These are phyloP conservation scores for Cyphomyrmex costatus DNA, from an alignment of 1,140 invertebrate genomes.

Conservation along the genomic window DNA sequence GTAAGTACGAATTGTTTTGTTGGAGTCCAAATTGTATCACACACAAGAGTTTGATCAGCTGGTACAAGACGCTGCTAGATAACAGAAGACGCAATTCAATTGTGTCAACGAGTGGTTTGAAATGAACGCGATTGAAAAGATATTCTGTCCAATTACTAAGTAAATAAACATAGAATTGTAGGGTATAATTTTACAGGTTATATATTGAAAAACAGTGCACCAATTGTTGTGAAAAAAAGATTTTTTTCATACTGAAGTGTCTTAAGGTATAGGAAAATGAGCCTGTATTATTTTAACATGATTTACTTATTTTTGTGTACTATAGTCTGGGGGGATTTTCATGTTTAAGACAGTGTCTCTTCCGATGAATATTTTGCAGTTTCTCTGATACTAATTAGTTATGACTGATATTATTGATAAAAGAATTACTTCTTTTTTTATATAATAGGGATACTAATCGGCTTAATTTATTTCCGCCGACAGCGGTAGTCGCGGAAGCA, in stretches of 20 bases:
- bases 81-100: background rate
- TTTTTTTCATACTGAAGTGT: background rate
- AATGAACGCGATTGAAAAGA: background rate
- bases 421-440: background rate
- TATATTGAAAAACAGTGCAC: too few relatives aligned
- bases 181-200: background rate
- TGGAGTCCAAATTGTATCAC: background rate
- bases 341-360: background rate
- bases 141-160: background rate
- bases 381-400: background rate
- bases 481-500: constrained; percentile 69
- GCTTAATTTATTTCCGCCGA: constrained; percentile 74
- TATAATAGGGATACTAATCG: constrained; percentile 73
- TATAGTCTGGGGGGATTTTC: background rate
- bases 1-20: constrained; percentile 73
- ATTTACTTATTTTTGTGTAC: background rate
- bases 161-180: background rate
- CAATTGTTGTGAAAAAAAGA: background rate
- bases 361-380: background rate
- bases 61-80: background rate
- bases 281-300: background rate
- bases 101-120: background rate
- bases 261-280: background rate
- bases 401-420: background rate
- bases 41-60: background rate